Evolutionary conservation across 2,888 invertebrate species (phyloP).

Genomic region (Epistrophe grossulariae): DNA sequence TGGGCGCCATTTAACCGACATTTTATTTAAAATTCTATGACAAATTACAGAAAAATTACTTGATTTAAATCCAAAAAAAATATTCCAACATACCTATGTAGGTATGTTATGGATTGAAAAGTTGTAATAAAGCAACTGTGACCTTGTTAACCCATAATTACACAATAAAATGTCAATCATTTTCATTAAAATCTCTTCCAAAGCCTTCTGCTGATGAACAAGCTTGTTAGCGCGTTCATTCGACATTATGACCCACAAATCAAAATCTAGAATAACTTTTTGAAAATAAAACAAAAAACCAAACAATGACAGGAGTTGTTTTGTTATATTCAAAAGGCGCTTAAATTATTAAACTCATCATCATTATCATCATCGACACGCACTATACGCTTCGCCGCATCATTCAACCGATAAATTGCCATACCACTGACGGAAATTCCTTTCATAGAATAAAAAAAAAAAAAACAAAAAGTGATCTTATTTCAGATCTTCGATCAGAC

Average conservation of each 20-base stretch:
- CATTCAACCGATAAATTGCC: slow-evolving; percentile 42
- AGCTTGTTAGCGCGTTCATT: slow-evolving; percentile 46
- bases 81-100: too few relatives aligned
- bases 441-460: slow-evolving; percentile 43
- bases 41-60: too few relatives aligned
- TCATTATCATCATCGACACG: slow-evolving; percentile 39
- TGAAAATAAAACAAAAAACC: slow-evolving; percentile 36
- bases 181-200: slow-evolving; percentile 16
- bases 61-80: too few relatives aligned
- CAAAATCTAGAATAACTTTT: slow-evolving; percentile 26
- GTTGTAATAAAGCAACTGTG: neutral
- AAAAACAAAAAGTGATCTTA: slow-evolving; percentile 38
- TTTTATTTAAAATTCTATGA: too few relatives aligned
- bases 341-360: slow-evolving; percentile 34
- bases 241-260: slow-evolving; percentile 52
- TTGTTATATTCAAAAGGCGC: slow-evolving; percentile 46
- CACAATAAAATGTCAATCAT: slow-evolving; percentile 9
- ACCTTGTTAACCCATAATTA: slow-evolving; percentile 12
- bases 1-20: too few relatives aligned
- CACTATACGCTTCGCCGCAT: slow-evolving; percentile 2
- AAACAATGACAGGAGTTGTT: slow-evolving; percentile 56
- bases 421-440: slow-evolving; percentile 41
- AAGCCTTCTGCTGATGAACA: slow-evolving; percentile 16
- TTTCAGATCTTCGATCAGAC: slow-evolving; percentile 47
- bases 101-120: too few relatives aligned